phyloP scores from a whole-genome alignment of 2,888 invertebrate species.

The Mesopsocus fuscifrons region DNA sequence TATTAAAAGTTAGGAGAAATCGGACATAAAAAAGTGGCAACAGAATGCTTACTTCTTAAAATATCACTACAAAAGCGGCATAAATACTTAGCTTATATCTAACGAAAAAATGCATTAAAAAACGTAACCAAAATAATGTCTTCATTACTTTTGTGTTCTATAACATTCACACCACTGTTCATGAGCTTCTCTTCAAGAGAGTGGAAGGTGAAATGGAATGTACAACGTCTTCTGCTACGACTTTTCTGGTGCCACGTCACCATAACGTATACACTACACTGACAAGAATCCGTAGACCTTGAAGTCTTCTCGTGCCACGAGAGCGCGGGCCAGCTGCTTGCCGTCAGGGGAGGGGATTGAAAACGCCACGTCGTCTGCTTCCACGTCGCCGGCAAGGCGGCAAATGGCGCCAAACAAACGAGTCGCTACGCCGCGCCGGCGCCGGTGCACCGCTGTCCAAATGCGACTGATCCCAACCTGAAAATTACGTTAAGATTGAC shows the following conservation, averaged over 20 bases:
- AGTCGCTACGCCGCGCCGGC: background rate
- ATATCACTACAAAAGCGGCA: no score
- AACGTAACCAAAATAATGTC: no score
- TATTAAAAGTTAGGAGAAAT: no score
- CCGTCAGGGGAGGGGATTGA: constrained; percentile 5
- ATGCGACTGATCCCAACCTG: constrained; percentile 8
- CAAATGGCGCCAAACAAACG: background rate
- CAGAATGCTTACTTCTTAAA: no score
- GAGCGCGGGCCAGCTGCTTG: background rate
- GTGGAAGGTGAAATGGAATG: constrained; percentile 3
- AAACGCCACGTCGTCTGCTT: constrained; percentile 1
- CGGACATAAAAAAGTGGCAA: no score
- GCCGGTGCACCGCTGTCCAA: background rate
- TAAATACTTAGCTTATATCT: no score
- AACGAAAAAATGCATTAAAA: no score
- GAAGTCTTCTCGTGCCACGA: background rate
- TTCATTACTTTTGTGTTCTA: no score
- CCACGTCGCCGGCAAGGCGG: background rate
- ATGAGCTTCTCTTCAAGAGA: no score
- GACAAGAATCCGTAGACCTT: constrained; percentile 6
- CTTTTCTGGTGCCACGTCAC: background rate
- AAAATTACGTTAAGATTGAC: background rate
- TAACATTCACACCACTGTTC: no score
- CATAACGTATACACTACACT: no score
- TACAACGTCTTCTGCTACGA: background rate